Percentiles rank a stretch among this genome's conserved stretches.
phyloP scores from a whole-genome alignment of 92 coral and sea anemone species.

The Bergia sp. region DNA sequence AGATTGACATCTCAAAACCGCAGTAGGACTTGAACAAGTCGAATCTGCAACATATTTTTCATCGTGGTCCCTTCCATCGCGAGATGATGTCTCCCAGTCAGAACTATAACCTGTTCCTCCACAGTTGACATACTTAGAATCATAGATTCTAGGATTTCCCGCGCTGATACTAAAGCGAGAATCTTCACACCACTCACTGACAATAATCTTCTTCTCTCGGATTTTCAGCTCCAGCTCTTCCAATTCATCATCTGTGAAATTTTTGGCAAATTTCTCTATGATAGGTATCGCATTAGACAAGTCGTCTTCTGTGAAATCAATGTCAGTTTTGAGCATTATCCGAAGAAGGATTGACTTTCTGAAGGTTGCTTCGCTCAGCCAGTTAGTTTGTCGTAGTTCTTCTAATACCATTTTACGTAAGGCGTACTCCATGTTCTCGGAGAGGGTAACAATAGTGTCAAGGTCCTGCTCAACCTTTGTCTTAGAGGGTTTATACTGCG shows the following conservation, averaged over 20 bases:
- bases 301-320: slow-evolving; percentile 81
- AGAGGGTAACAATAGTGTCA: slow-evolving; percentile 68
- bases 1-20: not conserved
- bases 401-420: slow-evolving; percentile 68
- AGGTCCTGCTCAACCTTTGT: slow-evolving; percentile 69
- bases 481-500: slow-evolving; percentile 77
- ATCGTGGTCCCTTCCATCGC: not conserved
- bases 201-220: slow-evolving; percentile 8
- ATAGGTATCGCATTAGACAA: slow-evolving; percentile 52
- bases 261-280: slow-evolving; percentile 41
- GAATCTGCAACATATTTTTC: slow-evolving; percentile 3
- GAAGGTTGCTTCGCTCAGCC: slow-evolving; percentile 65
- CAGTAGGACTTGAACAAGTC: not conserved
- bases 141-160: not conserved
- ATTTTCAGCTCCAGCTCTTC: slow-evolving; percentile 22
- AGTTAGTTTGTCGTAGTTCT: slow-evolving; percentile 82
- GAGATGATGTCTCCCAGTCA: not conserved
- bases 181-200: not conserved
- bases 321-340: slow-evolving; percentile 59
- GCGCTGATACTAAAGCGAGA: not conserved
- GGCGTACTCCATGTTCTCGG: slow-evolving; percentile 77
- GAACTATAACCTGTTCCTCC: not conserved
- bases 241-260: slow-evolving; percentile 39
- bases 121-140: not conserved
- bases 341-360: slow-evolving; percentile 66